These are phyloP conservation scores for Habropoda laboriosa DNA, from an alignment of 1,140 invertebrate species.

Conservation along the genomic window DNA sequence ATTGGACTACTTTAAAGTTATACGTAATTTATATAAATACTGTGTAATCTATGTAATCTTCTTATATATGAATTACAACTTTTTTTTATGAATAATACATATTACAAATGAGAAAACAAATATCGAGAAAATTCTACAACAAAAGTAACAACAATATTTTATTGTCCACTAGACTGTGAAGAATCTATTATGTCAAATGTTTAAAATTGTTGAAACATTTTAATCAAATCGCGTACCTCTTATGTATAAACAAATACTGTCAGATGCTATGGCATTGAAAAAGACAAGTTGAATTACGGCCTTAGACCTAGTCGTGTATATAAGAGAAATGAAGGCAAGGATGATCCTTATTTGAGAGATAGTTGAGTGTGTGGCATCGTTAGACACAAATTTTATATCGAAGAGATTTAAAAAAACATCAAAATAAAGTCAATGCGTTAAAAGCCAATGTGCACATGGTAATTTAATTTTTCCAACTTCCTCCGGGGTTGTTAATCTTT, in stretches of 20 bases:
- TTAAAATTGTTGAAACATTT: slow-evolving; percentile 17
- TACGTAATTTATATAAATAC: neutral
- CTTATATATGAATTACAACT: slow-evolving; percentile 12
- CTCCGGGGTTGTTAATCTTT: neutral
- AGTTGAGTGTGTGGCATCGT: slow-evolving; percentile 80
- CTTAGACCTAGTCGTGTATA: slow-evolving; percentile 81
- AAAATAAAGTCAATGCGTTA: slow-evolving; percentile 81
- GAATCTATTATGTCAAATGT: neutral
- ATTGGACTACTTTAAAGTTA: neutral
- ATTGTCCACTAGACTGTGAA: neutral
- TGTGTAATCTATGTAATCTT: slow-evolving; percentile 1
- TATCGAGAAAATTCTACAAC: neutral
- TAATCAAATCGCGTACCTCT: slow-evolving; percentile 29
- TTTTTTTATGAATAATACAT: neutral
- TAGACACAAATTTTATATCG: slow-evolving; percentile 82
- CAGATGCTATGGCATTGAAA: slow-evolving; percentile 51
- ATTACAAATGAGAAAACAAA: neutral
- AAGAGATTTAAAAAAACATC: slow-evolving; percentile 81
- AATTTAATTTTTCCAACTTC: neutral
- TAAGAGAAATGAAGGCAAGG: slow-evolving; percentile 74
- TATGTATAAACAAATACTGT: slow-evolving; percentile 35
- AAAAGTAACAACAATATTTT: slow-evolving; percentile 5
- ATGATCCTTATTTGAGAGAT: slow-evolving; percentile 76
- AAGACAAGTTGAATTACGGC: slow-evolving; percentile 73
- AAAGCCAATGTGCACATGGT: slow-evolving; percentile 67